Percentiles rank a stretch among this genome's conserved stretches.
Conservation (phyloP, 92 coral and sea anemone genomes). For the Zoanthus sansibaricus region DNA sequence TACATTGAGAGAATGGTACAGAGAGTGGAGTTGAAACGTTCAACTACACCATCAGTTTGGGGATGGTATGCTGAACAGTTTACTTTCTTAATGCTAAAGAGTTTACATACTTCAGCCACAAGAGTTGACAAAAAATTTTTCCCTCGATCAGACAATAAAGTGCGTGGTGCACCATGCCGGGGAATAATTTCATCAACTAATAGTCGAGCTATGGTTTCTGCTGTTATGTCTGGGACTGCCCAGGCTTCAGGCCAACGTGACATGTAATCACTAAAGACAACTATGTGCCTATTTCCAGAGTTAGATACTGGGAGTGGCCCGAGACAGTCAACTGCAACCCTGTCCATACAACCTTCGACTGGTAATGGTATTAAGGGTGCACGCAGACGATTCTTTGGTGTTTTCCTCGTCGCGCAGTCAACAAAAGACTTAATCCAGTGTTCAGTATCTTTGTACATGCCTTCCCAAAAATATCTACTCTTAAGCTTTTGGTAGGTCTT, state of each 20-base stretch:
- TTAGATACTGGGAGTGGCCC: constrained; percentile 60
- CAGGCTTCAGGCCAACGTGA: constrained; percentile 65
- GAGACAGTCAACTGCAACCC: constrained; percentile 47
- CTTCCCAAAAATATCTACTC: constrained; percentile 57
- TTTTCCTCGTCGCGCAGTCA: constrained; percentile 63
- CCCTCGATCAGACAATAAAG: constrained; percentile 58
- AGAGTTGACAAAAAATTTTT: constrained; percentile 49
- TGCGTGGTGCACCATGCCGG: constrained; percentile 57
- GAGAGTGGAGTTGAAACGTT: constrained; percentile 33
- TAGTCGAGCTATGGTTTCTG: constrained; percentile 47
- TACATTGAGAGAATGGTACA: constrained; percentile 57
- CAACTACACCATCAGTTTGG: neutral
- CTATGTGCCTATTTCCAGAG: constrained; percentile 58
- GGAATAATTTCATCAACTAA: constrained; percentile 47
- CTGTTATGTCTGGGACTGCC: constrained; percentile 55
- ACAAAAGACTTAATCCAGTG: constrained; percentile 61
- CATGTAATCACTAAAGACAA: constrained; percentile 66
- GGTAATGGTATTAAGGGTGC: constrained; percentile 62
- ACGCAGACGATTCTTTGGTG: constrained; percentile 44
- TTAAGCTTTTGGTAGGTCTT: constrained; percentile 61
- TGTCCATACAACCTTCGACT: constrained; percentile 55
- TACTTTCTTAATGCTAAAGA: constrained; percentile 25
- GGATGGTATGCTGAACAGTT: constrained; percentile 34
- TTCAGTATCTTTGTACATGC: constrained; percentile 66
- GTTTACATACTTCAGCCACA: constrained; percentile 48